phyloP scores from a whole-genome alignment of 2,113 vertebrate species.

The Gasterosteus nipponicus region DNA sequence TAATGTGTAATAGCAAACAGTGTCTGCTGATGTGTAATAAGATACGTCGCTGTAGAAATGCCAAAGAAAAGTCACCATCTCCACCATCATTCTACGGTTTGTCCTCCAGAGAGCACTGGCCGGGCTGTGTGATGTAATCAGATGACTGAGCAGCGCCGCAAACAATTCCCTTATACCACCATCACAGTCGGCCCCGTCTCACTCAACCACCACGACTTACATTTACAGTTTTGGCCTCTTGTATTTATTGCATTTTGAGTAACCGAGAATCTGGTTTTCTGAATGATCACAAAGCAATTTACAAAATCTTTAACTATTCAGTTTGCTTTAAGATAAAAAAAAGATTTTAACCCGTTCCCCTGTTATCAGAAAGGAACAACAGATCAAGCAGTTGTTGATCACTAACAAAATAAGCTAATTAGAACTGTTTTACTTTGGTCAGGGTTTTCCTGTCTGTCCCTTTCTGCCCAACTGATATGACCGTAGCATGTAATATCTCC shows the following conservation, averaged over 20 bases:
- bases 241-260: neutral
- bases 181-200: neutral
- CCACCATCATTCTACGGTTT: neutral
- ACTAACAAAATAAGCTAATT: neutral
- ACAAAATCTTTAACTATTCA: neutral
- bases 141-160: neutral
- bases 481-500: neutral
- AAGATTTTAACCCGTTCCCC: neutral
- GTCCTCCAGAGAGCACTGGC: neutral
- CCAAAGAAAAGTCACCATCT: slow-evolving; percentile 44
- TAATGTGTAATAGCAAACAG: slow-evolving; percentile 2
- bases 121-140: neutral
- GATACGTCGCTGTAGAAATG: slow-evolving; percentile 1
- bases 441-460: neutral
- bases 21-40: neutral
- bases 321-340: neutral
- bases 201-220: neutral
- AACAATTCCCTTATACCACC: neutral
- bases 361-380: neutral
- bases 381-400: neutral
- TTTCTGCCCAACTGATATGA: neutral
- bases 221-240: neutral
- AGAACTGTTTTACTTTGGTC: neutral
- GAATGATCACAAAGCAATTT: neutral
- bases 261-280: neutral